A percentile compares a stretch with the other conserved stretches of the same genome.
Conservation (phyloP, 2,888 invertebrate genomes). For the Noctua fimbriata region DNA sequence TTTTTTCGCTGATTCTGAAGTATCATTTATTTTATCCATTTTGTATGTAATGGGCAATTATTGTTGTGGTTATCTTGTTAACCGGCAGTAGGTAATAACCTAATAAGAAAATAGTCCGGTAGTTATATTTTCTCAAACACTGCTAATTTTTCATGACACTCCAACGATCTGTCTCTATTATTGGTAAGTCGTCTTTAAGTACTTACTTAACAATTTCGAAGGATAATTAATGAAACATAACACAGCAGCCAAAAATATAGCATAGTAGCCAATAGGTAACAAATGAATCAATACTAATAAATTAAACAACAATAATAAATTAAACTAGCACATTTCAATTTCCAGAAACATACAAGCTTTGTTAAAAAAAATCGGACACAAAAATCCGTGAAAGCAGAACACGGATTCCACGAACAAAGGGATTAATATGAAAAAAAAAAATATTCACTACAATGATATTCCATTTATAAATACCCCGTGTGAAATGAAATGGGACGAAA, state of each 20-base stretch:
- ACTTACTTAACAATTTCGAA: neutral
- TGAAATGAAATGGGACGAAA: constrained; percentile 29
- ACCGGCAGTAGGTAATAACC: neutral
- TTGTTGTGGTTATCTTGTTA: constrained; percentile 22
- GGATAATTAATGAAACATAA: neutral
- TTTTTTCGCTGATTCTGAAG: constrained; percentile 30
- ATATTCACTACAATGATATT: neutral
- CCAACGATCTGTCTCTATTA: neutral
- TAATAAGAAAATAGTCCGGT: neutral
- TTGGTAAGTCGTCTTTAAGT: neutral
- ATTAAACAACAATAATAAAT: neutral
- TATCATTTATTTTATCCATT: constrained; percentile 39
- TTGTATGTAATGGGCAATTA: constrained; percentile 7
- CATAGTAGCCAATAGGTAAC: neutral
- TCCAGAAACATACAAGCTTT: neutral
- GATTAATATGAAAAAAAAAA: neutral
- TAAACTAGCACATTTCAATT: neutral
- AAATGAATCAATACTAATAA: neutral
- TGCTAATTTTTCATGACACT: neutral
- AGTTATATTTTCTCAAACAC: neutral
- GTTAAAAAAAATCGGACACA: no score
- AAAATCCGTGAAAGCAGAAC: neutral
- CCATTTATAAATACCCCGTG: constrained; percentile 20
- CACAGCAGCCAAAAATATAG: neutral
- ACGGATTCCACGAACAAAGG: constrained; percentile 9